These are phyloP conservation scores for Champsocephalus gunnari DNA, from an alignment of 2,797 vertebrate species.

Conservation along the genomic window DNA sequence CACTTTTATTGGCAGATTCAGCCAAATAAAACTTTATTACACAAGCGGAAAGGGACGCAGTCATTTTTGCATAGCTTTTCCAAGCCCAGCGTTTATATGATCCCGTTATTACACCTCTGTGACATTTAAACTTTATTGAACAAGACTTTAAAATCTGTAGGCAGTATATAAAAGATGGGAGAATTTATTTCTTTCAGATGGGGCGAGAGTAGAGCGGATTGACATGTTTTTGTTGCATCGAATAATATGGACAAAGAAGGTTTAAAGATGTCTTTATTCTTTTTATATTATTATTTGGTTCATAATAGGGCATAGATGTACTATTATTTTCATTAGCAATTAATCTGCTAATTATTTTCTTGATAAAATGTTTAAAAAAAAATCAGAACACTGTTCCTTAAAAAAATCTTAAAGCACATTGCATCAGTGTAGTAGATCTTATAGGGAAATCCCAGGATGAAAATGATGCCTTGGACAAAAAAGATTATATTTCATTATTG, in stretches of 20 bases:
- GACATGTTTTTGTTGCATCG: constrained; percentile 11
- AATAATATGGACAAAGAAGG: constrained; percentile 15
- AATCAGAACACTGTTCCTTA: not conserved
- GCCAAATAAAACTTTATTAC: constrained; percentile 99
- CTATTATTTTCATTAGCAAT: not conserved
- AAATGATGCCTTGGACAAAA: not conserved
- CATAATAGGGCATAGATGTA: not conserved
- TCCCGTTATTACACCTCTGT: constrained; percentile 98
- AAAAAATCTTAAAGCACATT: not conserved
- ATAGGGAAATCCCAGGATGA: not conserved
- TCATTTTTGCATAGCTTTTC: constrained; percentile 94
- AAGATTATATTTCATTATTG: not conserved
- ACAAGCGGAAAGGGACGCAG: constrained; percentile 92
- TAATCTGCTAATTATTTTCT: not conserved
- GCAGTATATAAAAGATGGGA: constrained; percentile 96
- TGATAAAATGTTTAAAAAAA: not conserved
- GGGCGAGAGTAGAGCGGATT: constrained; percentile 86
- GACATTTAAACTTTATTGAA: constrained; percentile 99
- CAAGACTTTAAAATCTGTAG: constrained; percentile 99
- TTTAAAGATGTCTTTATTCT: not conserved
- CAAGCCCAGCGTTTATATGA: constrained; percentile 93
- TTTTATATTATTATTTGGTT: not conserved
- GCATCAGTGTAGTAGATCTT: too few species aligned
- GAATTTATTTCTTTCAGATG: constrained; percentile 94
- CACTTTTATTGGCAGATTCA: constrained; percentile 97